Base-by-base conservation (phyloP, 2,797 vertebrate species). In the Cynopterus sphinx region DNA sequence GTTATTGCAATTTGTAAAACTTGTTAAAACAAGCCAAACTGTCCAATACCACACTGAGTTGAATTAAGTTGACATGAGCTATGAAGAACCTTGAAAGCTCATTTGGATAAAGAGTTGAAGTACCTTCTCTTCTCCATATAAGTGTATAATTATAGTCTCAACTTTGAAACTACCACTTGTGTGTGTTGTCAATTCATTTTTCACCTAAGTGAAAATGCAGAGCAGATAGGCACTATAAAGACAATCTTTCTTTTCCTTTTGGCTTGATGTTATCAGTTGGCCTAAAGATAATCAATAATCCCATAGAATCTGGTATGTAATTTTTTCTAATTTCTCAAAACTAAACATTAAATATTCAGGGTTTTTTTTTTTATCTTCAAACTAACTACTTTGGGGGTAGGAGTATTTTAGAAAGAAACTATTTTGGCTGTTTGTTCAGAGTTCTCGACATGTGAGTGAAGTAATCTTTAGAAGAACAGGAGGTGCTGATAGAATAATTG, bases 401-500 rank as follows among this genome's bases (percentile, higher is more conserved):
- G 59, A 68, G 63, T 77, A 81, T 0, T 75, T 49, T 87, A 78
- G 70, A 55, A 82, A 0, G 0, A 94, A 68, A 91, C 36, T 81
- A 53, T 95, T 97, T 96, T 31, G 91, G 91, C 92, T 96, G 0
- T 84, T 96, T 91, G 55, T 2, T 96, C 36, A 39, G 21, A 79
- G 55, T 94, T 94, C 28, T 95, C 96, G 91, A 57, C 84, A 97
- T 97, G 97, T 97, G 97, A 98, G 91, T 97, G 79, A 96, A 98
- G 97, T 92, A 90, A 97, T 98, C 97, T 97, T 96, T 90, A 98
- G 98, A 98, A 98, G 97, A 98, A 98, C 96, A 98, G 97, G 97
- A 98, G 98, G 98, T 98, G 98, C 98, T 98, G 98, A 98, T 98
- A 96, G 97, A 98, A 92, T 98, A 98, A 98, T 98, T 98, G 97